Evolutionary conservation across 2,888 invertebrate genomes (phyloP), one percentile per base, ranked within the genome.

Genomic region (Chymomyza procnemis): DNA sequence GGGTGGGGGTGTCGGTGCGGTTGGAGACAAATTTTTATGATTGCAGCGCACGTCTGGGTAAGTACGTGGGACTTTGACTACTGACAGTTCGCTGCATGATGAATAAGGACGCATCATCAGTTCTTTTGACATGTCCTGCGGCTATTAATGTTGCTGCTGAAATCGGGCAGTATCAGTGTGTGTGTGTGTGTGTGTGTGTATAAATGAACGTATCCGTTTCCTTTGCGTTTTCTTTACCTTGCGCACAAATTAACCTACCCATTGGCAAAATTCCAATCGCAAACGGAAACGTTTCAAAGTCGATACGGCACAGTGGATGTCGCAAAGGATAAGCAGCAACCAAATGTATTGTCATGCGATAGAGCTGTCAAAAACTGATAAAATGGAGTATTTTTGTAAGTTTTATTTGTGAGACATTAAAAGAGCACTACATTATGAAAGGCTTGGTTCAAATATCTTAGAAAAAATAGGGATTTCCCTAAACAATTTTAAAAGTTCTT

Each of bases 51-150:
- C 71, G 75, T 74, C 30, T 55, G 61, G 34, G 41, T 34, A 30
- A n/a, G n/a, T 56, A 56, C 56, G 56, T 56, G 56, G 26, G 9
- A 8, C 26, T 26, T 26, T 26, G 26, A 26, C n/a, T 26, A 26
- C 19, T 54, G 21, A 9, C 54, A 19, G 50, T 34, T 26, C 19
- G n/a, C 34, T 6, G 26, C 56, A 61, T 65, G 65, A 59, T 59
- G 48, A 56, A 34, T 65, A 65, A 69, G 71, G 82, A 79, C 75
- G 79, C 85, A 79, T 85, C 81, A 81, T 84, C 87, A 82, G 79
- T 87, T 87, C 85, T 75, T 87, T 82, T 87, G 85, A 87, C 85
- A 80, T 85, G 87, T 73, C 83, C 80, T 83, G 76, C 86, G 86
- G 84, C 88, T 74, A 82, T 87, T 79, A 83, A 87, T 77, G 73